These are phyloP conservation scores for Anorthoa munda DNA, from an alignment of 2,888 invertebrate species.

Conservation along the genomic window DNA sequence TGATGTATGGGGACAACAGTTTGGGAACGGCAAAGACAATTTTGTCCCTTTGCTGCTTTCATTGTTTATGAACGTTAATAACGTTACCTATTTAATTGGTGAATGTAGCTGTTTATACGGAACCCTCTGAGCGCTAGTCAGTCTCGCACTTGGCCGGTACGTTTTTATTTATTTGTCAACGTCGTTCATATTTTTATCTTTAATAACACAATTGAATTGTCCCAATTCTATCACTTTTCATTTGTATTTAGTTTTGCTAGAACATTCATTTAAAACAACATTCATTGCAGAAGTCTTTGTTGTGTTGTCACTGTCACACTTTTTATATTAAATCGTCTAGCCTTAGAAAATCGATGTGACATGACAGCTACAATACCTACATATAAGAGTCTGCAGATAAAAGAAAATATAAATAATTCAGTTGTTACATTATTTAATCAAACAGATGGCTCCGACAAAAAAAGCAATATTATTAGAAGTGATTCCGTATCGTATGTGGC, in stretches of 20 bases:
- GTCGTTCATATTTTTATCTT: neutral
- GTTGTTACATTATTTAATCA: neutral
- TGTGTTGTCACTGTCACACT: conserved; percentile 28
- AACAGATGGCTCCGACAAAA: neutral
- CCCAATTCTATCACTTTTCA: conserved; percentile 1
- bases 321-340: conserved; percentile 30
- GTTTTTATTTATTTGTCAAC: neutral
- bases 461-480: neutral
- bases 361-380: conserved; percentile 18
- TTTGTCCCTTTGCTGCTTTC: too few species aligned
- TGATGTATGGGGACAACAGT: too few species aligned
- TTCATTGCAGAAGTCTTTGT: conserved; percentile 27
- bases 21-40: too few species aligned
- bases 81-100: too few species aligned
- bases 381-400: neutral
- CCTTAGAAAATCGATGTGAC: neutral
- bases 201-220: neutral
- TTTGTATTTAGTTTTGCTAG: conserved; percentile 17
- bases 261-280: too few species aligned
- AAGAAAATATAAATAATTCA: conserved; percentile 8
- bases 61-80: too few species aligned
- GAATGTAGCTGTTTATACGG: too few species aligned
- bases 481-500: neutral
- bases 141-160: too few species aligned
- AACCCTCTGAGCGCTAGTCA: too few species aligned